Base-by-base conservation (phyloP, 1,140 invertebrate species). In the Druon quercuslanigerum region DNA sequence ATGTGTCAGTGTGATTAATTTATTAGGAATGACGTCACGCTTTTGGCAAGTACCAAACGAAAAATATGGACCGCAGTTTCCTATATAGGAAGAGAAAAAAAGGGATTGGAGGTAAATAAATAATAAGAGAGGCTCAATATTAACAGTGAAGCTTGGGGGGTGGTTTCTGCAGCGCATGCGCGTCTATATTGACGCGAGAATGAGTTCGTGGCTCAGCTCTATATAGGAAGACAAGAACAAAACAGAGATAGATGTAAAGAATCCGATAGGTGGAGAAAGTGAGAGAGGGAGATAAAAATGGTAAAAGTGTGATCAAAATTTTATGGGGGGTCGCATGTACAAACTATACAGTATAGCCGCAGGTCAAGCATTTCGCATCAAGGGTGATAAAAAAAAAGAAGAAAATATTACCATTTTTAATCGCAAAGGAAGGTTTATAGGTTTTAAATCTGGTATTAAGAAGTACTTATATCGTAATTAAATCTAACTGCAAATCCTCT, bases 141-240 rank as follows among this genome's bases (percentile, higher is more conserved):
- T 66, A 40, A 66, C 33, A 11, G 25, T 40, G 25, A 66, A 66
- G 60, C 60, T 46, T 56, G n/a, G 60, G n/a, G 60, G 60, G 54
- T 25, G 51, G 66, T 71, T 60, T 33, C 50, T 25, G 50, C 73
- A 54, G 89, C 88, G 89, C 89, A 83, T 84, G 89, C 88, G 85
- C 85, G 83, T 76, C 82, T 77, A 82, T 90, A 90, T 90, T 90
- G 89, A 90, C 88, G 88, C 82, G 76, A 74, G 72, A 74, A 82
- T 81, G 76, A 74, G 72, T 75, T 82, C 78, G 78, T 87, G 81
- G 79, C 83, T 74, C 78, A 71, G 83, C 82, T 86, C 86, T 80
- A 83, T 87, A 85, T 83, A 71, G 78, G 81, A 80, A 82, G 74
- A 57, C 73, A 77, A 78, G 75, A 78, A 79, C 82, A 79, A 83